These are phyloP conservation scores for Perizoma affinitatum DNA, from an alignment of 2,888 invertebrate species.

Conservation along the genomic window DNA sequence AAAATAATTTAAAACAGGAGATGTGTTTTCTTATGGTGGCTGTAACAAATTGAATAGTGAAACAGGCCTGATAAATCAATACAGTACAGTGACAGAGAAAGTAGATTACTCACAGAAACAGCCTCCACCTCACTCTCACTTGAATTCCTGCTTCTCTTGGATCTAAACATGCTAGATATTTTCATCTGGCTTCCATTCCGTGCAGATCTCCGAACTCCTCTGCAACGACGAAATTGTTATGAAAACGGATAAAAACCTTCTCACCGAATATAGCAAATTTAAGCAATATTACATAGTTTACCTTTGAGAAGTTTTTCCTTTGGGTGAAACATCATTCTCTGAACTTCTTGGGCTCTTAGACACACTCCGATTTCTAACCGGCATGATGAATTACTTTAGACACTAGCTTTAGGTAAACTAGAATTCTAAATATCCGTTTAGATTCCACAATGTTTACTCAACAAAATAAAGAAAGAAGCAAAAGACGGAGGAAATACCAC, in stretches of 20 bases:
- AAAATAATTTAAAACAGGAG: too few species aligned
- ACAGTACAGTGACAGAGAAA: too few species aligned
- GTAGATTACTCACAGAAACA: conserved; percentile 21
- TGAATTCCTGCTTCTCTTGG: conserved; percentile 57
- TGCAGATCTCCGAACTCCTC: conserved; percentile 41
- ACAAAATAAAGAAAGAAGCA: too few species aligned
- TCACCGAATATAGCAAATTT: neutral
- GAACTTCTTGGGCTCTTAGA: conserved; percentile 34
- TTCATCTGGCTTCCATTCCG: conserved; percentile 53
- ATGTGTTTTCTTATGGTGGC: too few species aligned
- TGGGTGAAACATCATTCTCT: conserved; percentile 31
- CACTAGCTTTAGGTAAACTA: too few species aligned
- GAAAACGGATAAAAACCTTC: neutral
- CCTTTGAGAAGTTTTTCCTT: conserved; percentile 35
- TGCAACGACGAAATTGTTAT: conserved; percentile 31
- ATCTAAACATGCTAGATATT: conserved; percentile 57
- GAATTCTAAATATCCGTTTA: too few species aligned
- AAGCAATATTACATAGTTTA: conserved; percentile 20
- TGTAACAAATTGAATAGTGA: too few species aligned
- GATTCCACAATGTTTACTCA: too few species aligned
- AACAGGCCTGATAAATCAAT: too few species aligned
- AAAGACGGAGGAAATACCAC: too few species aligned
- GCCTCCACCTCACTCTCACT: conserved; percentile 30
- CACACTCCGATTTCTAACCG: conserved; percentile 42
- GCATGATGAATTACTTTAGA: conserved; percentile 33